Evolutionary conservation across 2,797 vertebrate genomes (phyloP).

Genomic region (Remorina albescens): DNA sequence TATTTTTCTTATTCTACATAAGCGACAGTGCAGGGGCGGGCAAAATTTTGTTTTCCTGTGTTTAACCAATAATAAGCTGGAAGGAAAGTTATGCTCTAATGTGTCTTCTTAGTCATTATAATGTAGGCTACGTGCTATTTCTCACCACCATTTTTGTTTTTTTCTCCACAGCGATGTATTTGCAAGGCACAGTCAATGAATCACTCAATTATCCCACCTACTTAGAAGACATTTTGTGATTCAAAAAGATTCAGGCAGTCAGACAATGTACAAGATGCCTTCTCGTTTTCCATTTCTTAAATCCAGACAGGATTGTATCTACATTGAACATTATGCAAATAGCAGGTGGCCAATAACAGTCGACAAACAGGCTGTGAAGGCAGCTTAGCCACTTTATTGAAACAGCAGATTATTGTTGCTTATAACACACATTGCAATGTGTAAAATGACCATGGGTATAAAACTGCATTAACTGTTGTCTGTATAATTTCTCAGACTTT

Average conservation of each 20-base stretch:
- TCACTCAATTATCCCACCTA: constrained; percentile 58
- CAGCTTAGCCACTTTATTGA: constrained; percentile 16
- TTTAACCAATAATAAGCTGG: constrained; percentile 24
- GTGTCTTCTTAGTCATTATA: constrained; percentile 52
- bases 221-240: constrained; percentile 56
- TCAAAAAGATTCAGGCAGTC: constrained; percentile 55
- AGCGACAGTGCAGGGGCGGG: background rate
- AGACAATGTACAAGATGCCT: constrained; percentile 51
- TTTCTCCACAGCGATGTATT: constrained; percentile 50
- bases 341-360: constrained; percentile 38
- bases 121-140: constrained; percentile 36
- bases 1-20: background rate
- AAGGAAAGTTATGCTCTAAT: constrained; percentile 40
- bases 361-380: constrained; percentile 36
- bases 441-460: constrained; percentile 56
- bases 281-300: constrained; percentile 63
- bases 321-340: constrained; percentile 29
- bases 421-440: constrained; percentile 43
- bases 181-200: constrained; percentile 57
- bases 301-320: constrained; percentile 46
- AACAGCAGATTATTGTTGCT: constrained; percentile 43
- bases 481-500: constrained; percentile 57
- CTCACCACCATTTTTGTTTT: constrained; percentile 29
- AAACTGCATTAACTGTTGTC: constrained; percentile 34
- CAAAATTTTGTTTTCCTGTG: constrained; percentile 14